A percentile compares a stretch with the other conserved stretches of the same genome.
phyloP scores from a whole-genome alignment of 2,888 invertebrate genomes.

The Andrena minutula region DNA sequence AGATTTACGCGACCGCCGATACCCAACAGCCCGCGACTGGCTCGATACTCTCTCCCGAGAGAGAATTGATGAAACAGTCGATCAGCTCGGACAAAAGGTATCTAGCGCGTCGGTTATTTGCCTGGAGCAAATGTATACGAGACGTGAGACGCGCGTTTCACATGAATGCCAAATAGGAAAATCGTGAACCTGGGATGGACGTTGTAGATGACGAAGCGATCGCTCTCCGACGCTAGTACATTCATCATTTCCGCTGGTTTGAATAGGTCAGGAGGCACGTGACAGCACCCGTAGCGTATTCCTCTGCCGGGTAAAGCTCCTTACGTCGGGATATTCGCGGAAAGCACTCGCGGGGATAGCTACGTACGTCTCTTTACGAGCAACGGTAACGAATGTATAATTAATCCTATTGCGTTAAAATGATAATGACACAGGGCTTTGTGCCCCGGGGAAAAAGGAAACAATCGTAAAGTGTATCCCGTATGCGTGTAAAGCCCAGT shows the following conservation, averaged over 20 bases:
- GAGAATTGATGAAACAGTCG: not conserved
- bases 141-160: constrained; percentile 3
- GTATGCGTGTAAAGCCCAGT: constrained; percentile 72
- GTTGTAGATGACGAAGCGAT: constrained; percentile 55
- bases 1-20: constrained; percentile 23
- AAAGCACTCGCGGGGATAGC: not conserved
- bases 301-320: not conserved
- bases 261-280: constrained; percentile 29
- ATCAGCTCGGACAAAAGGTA: not conserved
- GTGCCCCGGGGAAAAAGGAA: constrained; percentile 63
- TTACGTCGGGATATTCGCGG: constrained; percentile 4
- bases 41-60: not conserved
- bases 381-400: constrained; percentile 52
- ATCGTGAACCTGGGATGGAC: constrained; percentile 28
- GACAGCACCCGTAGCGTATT: not conserved
- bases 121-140: not conserved
- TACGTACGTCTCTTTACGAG: constrained; percentile 5
- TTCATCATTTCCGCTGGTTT: constrained; percentile 74
- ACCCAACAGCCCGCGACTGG: not conserved
- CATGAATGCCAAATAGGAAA: constrained; percentile 3
- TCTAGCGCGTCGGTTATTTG: not conserved
- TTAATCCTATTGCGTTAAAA: constrained; percentile 67
- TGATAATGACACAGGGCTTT: constrained; percentile 58
- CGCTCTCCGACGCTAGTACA: constrained; percentile 57
- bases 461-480: constrained; percentile 67